phyloP scores from a whole-genome alignment of 2,113 vertebrate species.

The Xiphorhynchus elegans region DNA sequence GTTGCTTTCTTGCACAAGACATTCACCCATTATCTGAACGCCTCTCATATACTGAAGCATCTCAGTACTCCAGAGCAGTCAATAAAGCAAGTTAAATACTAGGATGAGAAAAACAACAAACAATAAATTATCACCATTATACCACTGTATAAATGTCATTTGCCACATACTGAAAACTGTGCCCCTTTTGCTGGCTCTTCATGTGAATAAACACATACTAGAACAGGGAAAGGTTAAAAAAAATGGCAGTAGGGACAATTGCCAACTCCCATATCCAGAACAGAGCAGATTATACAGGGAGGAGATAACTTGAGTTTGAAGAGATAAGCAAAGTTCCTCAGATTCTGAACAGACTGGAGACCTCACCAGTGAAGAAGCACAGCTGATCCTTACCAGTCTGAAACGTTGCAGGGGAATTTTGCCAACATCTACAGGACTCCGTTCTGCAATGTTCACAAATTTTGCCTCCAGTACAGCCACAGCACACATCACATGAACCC shows the following conservation, averaged over 20 bases:
- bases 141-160: not conserved
- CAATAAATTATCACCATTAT: not conserved
- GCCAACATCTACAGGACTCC: conserved; percentile 92
- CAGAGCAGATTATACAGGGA: not conserved
- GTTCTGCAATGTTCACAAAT: conserved; percentile 91
- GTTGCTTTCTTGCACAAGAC: not conserved
- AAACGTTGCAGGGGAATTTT: conserved; percentile 92
- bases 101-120: not conserved
- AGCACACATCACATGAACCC: conserved; percentile 97
- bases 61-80: not conserved
- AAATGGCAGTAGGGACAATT: not conserved
- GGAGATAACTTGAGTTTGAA: not conserved
- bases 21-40: not conserved
- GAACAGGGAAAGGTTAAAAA: not conserved
- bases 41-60: not conserved
- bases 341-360: not conserved
- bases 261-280: not conserved
- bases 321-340: not conserved
- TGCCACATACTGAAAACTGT: not conserved
- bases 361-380: not conserved
- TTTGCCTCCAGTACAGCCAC: conserved; percentile 94
- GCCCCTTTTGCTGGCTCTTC: not conserved
- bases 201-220: not conserved
- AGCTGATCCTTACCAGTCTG: conserved; percentile 83
- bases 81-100: not conserved